Percentiles rank a stretch among this genome's conserved stretches.
Conservation (phyloP, 2,888 invertebrate genomes). For the Coenonympha arcania region DNA sequence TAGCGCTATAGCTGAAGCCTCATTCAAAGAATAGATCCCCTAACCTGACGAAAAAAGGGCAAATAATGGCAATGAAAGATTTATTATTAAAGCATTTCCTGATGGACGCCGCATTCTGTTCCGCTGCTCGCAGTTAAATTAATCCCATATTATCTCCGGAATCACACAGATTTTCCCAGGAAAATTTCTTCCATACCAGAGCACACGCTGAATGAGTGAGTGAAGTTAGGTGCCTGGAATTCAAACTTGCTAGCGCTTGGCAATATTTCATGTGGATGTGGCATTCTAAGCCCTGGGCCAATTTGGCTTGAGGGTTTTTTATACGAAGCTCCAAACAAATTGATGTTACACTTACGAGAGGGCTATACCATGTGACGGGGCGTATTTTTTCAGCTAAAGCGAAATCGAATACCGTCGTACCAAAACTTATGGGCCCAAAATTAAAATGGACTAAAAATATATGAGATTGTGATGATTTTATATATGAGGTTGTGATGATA, state of each 20-base stretch:
- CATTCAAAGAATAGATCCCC: no score
- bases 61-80: neutral
- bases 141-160: neutral
- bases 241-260: slow-evolving; percentile 4
- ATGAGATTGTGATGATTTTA: no score
- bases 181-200: neutral
- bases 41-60: no score
- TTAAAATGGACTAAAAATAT: no score
- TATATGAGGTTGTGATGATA: no score
- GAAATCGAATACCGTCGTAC: no score
- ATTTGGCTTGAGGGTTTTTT: neutral
- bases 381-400: no score
- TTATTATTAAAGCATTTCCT: neutral
- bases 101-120: no score
- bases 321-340: neutral
- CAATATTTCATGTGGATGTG: slow-evolving; percentile 5
- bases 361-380: no score
- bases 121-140: neutral
- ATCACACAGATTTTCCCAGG: neutral
- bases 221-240: slow-evolving; percentile 3
- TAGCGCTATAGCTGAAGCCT: no score
- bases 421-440: no score
- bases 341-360: neutral
- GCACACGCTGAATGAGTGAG: slow-evolving; percentile 2
- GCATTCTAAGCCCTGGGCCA: slow-evolving; percentile 2